Conservation (phyloP, 1,140 invertebrate genomes). For the Trichogramma pretiosum region DNA sequence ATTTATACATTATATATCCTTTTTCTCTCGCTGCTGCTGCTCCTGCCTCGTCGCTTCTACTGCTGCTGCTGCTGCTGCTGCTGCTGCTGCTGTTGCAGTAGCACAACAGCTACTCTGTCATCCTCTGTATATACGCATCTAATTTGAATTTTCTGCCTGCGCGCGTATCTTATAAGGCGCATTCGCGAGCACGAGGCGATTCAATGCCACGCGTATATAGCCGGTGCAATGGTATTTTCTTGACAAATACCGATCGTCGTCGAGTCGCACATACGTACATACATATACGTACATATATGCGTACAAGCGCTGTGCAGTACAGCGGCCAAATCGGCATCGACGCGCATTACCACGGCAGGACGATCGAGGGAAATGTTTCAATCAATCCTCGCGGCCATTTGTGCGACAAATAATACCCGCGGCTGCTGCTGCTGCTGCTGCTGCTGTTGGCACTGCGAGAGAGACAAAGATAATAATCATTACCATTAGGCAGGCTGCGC, state of each 20-base stretch:
- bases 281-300: neutral
- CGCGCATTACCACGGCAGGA: neutral
- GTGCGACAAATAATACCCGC: conserved; percentile 16
- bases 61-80: conserved; percentile 13
- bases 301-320: neutral
- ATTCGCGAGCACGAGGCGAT: conserved; percentile 5
- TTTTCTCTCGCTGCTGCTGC: conserved; percentile 23
- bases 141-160: conserved; percentile 21
- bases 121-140: conserved; percentile 18
- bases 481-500: too few species aligned
- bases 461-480: conserved; percentile 16
- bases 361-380: conserved; percentile 2
- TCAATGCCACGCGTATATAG: neutral
- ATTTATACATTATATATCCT: conserved; percentile 30
- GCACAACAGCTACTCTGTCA: conserved; percentile 16
- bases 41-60: conserved; percentile 19
- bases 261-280: neutral
- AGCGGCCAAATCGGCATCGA: neutral
- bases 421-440: too few species aligned
- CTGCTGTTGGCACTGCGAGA: neutral
- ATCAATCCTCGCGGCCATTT: too few species aligned
- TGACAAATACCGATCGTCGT: conserved; percentile 11
- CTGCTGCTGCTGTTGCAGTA: too few species aligned
- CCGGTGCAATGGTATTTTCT: neutral
- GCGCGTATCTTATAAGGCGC: too few species aligned